Conservation (phyloP, 2,888 invertebrate species). For the Lysandra coridon region DNA sequence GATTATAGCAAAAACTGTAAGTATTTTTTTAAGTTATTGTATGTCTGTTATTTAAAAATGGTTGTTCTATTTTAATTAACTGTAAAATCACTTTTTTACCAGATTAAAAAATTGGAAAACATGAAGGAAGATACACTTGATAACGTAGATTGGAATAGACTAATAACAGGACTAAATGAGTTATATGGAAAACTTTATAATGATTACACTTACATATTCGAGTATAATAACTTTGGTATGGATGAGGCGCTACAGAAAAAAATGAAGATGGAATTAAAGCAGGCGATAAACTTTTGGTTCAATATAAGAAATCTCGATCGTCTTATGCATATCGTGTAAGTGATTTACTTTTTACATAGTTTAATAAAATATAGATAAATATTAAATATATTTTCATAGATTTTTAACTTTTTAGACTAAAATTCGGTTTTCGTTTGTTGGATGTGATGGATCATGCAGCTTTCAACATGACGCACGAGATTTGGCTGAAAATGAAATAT, state of each 20-base stretch:
- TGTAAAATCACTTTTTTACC: conserved; percentile 33
- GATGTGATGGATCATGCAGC: conserved; percentile 62
- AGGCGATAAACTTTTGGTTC: conserved; percentile 63
- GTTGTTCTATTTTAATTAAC: background rate
- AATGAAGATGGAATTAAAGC: conserved; percentile 45
- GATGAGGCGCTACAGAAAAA: conserved; percentile 44
- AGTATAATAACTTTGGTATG: conserved; percentile 61
- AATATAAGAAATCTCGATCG: conserved; percentile 51
- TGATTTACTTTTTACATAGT: background rate
- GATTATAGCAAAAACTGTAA: conserved; percentile 61
- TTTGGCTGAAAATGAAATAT: conserved; percentile 61
- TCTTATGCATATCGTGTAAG: background rate
- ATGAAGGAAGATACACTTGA: conserved; percentile 47
- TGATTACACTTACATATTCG: conserved; percentile 66
- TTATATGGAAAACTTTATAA: conserved; percentile 57
- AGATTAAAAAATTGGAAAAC: conserved; percentile 52
- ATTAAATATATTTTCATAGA: background rate
- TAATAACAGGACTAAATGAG: conserved; percentile 59
- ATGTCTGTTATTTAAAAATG: background rate
- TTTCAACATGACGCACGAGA: conserved; percentile 53
- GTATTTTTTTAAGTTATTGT: conserved; percentile 41
- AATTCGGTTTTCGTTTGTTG: conserved; percentile 57
- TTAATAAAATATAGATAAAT: background rate
- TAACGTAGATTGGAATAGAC: conserved; percentile 59
- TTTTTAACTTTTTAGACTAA: conserved; percentile 50